A percentile compares a stretch with the other conserved stretches of the same genome.
Conservation (phyloP, 64 coral and sea anemone genomes). For the Hydrozoanthus tunicans region DNA sequence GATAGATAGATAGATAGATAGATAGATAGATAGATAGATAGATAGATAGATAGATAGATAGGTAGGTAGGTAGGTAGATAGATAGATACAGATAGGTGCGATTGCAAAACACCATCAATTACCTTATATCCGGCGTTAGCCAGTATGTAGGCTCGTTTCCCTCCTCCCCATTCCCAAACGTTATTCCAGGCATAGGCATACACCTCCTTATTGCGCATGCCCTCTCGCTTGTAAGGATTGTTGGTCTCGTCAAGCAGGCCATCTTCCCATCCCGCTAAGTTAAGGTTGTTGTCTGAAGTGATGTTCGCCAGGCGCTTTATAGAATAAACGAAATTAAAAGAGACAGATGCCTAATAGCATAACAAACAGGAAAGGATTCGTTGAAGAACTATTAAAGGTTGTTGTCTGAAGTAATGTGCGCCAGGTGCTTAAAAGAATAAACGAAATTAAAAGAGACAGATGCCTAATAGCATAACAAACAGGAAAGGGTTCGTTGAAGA, state of each 20-base stretch:
- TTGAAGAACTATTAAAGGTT: not conserved
- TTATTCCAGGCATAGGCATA: conserved; percentile 90
- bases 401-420: conserved; percentile 60
- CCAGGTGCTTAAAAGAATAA: conserved; percentile 32
- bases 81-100: too few species aligned
- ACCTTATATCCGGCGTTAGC: conserved; percentile 92
- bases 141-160: conserved; percentile 64
- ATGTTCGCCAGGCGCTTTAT: conserved; percentile 68
- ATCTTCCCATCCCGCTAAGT: conserved; percentile 84
- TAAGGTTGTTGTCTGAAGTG: conserved; percentile 45
- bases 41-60: too few species aligned
- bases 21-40: too few species aligned
- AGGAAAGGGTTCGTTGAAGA: too few species aligned
- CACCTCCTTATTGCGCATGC: conserved; percentile 43
- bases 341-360: not conserved
- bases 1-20: too few species aligned
- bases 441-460: not conserved
- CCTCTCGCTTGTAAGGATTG: conserved; percentile 19
- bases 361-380: too few species aligned
- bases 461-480: too few species aligned
- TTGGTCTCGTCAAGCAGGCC: conserved; percentile 53
- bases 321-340: not conserved
- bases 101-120: not conserved
- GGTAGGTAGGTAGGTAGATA: too few species aligned
- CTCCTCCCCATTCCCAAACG: conserved; percentile 75